Conservation (phyloP, 2,113 vertebrate genomes). For the Bufo bufo region DNA sequence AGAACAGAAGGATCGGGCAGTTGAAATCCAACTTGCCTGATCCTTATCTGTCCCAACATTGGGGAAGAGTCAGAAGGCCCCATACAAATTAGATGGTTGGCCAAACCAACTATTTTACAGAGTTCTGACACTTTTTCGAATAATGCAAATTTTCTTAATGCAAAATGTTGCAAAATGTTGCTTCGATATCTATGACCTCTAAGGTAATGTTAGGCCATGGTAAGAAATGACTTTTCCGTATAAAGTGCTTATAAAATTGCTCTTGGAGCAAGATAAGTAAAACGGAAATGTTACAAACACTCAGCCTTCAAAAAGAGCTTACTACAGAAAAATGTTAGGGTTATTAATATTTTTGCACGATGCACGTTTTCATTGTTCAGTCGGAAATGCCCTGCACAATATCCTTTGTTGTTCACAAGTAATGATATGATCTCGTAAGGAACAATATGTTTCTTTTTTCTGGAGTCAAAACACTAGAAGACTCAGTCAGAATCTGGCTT, state of each 20-base stretch:
- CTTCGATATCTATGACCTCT: background rate
- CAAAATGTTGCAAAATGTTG: background rate
- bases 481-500: slow-evolving; percentile 18
- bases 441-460: slow-evolving; percentile 14
- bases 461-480: slow-evolving; percentile 20
- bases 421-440: slow-evolving; percentile 7
- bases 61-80: too few relatives aligned
- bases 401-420: background rate
- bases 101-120: too few relatives aligned
- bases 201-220: background rate
- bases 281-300: background rate
- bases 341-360: slow-evolving; percentile 26
- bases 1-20: too few relatives aligned
- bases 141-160: too few relatives aligned
- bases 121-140: too few relatives aligned
- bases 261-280: background rate
- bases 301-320: background rate
- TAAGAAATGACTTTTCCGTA: background rate
- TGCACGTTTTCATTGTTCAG: background rate
- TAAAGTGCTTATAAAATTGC: background rate
- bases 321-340: background rate
- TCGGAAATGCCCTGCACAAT: background rate
- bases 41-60: too few relatives aligned
- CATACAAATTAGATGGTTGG: too few relatives aligned
- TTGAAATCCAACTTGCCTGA: too few relatives aligned